Conservation (phyloP, 2,113 vertebrate genomes). For the Microcebus griseorufus region DNA sequence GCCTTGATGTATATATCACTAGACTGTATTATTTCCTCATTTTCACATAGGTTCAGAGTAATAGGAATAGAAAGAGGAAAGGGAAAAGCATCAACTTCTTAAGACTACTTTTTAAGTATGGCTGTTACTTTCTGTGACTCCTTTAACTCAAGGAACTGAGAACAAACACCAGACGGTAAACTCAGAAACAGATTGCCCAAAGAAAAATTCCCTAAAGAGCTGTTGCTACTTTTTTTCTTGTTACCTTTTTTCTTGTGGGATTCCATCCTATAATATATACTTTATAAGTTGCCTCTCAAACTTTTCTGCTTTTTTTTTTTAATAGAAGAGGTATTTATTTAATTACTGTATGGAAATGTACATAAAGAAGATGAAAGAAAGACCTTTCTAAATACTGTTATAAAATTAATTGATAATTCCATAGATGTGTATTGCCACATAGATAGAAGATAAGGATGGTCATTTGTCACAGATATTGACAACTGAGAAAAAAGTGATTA, state of each 20-base stretch:
- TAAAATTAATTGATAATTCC: neutral
- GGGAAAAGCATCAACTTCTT: neutral
- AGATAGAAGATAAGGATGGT: neutral
- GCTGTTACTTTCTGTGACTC: neutral
- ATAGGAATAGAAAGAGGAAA: neutral
- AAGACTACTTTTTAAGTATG: neutral
- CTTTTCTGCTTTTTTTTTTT: neutral
- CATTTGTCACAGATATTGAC: neutral
- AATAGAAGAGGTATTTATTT: neutral
- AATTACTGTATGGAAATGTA: neutral
- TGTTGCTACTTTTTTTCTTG: neutral
- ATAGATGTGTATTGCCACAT: neutral
- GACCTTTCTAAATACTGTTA: neutral
- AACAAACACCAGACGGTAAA: constrained; percentile 49
- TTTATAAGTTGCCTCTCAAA: neutral
- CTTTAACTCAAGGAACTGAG: neutral
- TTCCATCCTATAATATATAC: neutral
- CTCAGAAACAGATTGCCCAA: neutral
- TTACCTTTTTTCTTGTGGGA: neutral
- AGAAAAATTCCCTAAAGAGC: neutral
- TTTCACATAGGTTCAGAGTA: neutral
- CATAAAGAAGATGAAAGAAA: neutral
- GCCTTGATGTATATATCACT: rapidly evolving
- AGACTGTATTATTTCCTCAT: neutral
- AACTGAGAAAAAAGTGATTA: neutral